phyloP scores from a whole-genome alignment of 23 tunicate species.

The Oikopleura dioica region DNA sequence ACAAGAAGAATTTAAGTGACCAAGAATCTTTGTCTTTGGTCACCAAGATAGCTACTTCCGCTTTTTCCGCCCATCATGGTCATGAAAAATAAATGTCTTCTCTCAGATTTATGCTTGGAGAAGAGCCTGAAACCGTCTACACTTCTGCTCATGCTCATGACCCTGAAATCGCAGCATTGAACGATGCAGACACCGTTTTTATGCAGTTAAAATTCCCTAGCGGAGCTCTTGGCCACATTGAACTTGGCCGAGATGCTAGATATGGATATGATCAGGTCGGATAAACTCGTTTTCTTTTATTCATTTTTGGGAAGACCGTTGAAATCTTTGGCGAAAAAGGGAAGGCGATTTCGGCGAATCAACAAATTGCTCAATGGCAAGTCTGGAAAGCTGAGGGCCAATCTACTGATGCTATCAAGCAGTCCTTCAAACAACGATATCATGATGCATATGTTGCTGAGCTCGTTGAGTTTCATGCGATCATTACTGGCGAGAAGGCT shows the following conservation, averaged over 20 bases:
- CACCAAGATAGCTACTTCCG: too few species aligned
- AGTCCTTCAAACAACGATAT: constrained; percentile 42
- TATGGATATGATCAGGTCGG: constrained; percentile 86
- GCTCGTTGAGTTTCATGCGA: constrained; percentile 29
- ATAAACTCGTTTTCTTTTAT: too few species aligned
- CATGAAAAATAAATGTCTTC: too few species aligned
- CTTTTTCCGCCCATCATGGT: too few species aligned
- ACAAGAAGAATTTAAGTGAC: too few species aligned
- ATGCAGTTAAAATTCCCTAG: constrained; percentile 48
- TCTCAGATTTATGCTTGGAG: constrained; percentile 27
- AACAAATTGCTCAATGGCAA: neutral
- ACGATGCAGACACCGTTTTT: constrained; percentile 56
- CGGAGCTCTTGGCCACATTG: constrained; percentile 45
- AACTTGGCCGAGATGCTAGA: constrained; percentile 36
- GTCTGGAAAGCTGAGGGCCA: constrained; percentile 12
- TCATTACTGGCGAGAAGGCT: constrained; percentile 18
- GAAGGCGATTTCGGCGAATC: neutral
- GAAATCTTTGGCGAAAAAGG: constrained; percentile 15
- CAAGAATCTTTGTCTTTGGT: too few species aligned
- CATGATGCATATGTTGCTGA: constrained; percentile 36
- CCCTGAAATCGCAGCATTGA: constrained; percentile 51
- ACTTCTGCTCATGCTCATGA: constrained; percentile 55
- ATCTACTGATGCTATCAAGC: constrained; percentile 24
- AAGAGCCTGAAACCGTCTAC: constrained; percentile 49
- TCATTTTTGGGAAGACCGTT: too few species aligned